A percentile compares a stretch with the other conserved stretches of the same genome.
Evolutionary conservation across 2,113 vertebrate genomes (phyloP).

Genomic region (rabbit (Oryctolagus cuniculus)): mOryCun1.1 NC_091443.1:46763001-46763500

Average conservation of each 20-base stretch:
- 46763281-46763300: slow-evolving; percentile 35
- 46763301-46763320: slow-evolving; percentile 60
- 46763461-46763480: background rate
- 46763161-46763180: slow-evolving; percentile 28
- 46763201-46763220: slow-evolving; percentile 68
- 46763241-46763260: slow-evolving; percentile 57
- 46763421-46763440: background rate
- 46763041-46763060: slow-evolving; percentile 79
- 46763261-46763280: slow-evolving; percentile 28
- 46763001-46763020: slow-evolving; percentile 87
- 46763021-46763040: slow-evolving; percentile 79
- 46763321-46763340: slow-evolving; percentile 15
- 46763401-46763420: background rate
- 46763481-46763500: background rate
- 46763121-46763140: slow-evolving; percentile 79
- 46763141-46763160: slow-evolving; percentile 79
- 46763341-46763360: background rate
- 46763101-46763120: slow-evolving; percentile 62
- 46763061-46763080: slow-evolving; percentile 84
- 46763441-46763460: background rate
- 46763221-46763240: slow-evolving; percentile 20
- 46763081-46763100: slow-evolving; percentile 79
- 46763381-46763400: background rate
- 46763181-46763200: slow-evolving; percentile 60
- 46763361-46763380: background rate